Evolutionary conservation across 2,888 invertebrate genomes (phyloP), one percentile per base, ranked within the genome.

Genomic region (Eupithecia centaureata): DNA sequence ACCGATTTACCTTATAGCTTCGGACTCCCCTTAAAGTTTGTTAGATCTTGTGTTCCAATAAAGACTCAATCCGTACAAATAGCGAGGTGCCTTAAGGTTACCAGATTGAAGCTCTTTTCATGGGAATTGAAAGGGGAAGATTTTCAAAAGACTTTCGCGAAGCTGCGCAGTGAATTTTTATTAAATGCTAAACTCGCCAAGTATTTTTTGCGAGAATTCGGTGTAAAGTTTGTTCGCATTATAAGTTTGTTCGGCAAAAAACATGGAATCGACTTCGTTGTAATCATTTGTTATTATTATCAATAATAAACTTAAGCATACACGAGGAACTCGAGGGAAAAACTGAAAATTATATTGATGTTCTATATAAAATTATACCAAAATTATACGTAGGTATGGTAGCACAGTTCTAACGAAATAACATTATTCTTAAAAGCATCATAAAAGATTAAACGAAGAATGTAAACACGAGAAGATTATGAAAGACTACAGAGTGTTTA

Each of bases 401-500:
- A 22, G 8, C 22, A 12, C 10, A 47, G 47, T 47, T 42, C 18
- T 22, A 47, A 47, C 47, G 22, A 57, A 32, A 63, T n/a, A 52
- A 59, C 7, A 27, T 51, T 66, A 13, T 61, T 59, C 58, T 57
- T 65, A 63, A 61, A 67, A 67, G 61, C 38, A 67, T 52, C 52
- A 59, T 63, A 67, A 70, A 70, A 70, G 57, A 70, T 70, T 69
- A 62, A 67, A 73, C 59, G 54, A 71, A 65, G 62, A 67, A 73
- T 64, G 73, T 66, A 72, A 77, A 79, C 71, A 77, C 77, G 74
- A 75, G 65, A 74, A 57, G 70, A 69, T 71, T 66, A 70, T 62
- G 65, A 71, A 63, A 58, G 61, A 64, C 67, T 61, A 70, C 71
- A 63, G 72, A 75, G 73, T 76, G 76, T 79, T 79, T 81, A 73